Percentiles rank a stretch among this genome's conserved stretches.
Evolutionary conservation across 2,797 vertebrate species (phyloP).

Genomic region (Oceanodroma leucorhoa): DNA sequence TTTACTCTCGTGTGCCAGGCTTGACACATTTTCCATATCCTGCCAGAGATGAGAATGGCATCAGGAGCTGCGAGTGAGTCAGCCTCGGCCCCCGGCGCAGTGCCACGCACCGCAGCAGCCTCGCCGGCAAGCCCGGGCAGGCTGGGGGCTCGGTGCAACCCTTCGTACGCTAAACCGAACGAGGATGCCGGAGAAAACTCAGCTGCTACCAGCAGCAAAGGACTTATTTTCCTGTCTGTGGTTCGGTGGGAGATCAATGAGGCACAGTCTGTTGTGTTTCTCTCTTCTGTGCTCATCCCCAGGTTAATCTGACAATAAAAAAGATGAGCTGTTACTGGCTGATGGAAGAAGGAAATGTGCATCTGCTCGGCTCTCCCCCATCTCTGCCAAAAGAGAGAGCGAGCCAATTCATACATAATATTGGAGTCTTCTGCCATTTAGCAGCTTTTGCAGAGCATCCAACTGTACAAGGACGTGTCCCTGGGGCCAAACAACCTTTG

Average conservation of each 20-base stretch:
- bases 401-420: neutral
- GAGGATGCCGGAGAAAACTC: neutral
- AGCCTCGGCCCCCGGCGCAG: neutral
- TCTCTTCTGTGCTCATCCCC: neutral
- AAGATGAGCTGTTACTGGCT: neutral
- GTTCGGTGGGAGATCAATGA: neutral
- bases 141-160: accelerated
- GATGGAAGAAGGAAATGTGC: neutral
- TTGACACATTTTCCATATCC: constrained; percentile 3
- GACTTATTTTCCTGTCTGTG: neutral
- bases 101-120: neutral
- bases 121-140: accelerated
- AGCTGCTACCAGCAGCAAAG: neutral
- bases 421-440: neutral
- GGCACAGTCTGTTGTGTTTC: neutral
- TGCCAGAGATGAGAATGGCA: constrained; percentile 16
- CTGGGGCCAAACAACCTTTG: constrained; percentile 14
- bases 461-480: neutral
- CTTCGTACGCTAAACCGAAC: accelerated
- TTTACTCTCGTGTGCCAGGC: neutral
- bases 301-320: neutral
- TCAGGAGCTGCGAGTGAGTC: neutral
- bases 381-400: neutral
- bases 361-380: neutral
- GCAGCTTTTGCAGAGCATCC: constrained; percentile 10